Base-by-base conservation (phyloP, 30 jellyfish, hydroid and myxozoan genomes). In the Mastigias papua region DNA sequence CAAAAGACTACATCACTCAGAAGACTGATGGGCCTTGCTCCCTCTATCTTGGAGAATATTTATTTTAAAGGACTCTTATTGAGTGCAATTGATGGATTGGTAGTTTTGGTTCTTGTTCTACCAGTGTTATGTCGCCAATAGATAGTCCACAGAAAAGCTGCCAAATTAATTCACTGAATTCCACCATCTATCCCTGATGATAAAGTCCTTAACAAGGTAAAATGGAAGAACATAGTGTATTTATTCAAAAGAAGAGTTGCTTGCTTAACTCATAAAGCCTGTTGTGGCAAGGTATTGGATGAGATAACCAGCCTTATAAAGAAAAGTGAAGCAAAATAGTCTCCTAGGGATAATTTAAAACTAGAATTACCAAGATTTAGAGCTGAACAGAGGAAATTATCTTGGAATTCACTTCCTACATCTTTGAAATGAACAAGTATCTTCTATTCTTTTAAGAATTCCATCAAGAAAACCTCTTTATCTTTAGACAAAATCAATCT, bases 291-390 rank as follows among this genome's bases (percentile, higher is more conserved):
- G 7, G 54, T 15, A 42, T 15, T 15, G 13, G 54, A 42, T 8
- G 54, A 61, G 73, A 61, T 61, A 61, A 61, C 9, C 73, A n/a
- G 73, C 73, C 73, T 61, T 9, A 61, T 61, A 61, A 61, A 61
- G 7, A 61, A 28, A 61, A 28, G 34, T n/a, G 0, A 23, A 28
- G 7, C 31, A 61, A 61, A 28, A 19, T 6, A 20, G 73, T n/a
- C 73, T 9, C 54, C 13, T 15, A 42, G 54, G 54, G 54, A 42
- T 42, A 42, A 68, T 68, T 3, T 68, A 34, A 68, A 68, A 68
- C 30, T 68, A 68, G 80, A 68, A 11, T 68, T 68, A 68, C 80
- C 80, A 68, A 68, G 48, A 68, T 68, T 34, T 68, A 68, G 80
- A 57, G 25, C 80, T 21, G 80, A 68, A 32, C 80, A 21, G 51